Conservation (phyloP, 2,888 invertebrate genomes). For the Dynastes grantii region DNA sequence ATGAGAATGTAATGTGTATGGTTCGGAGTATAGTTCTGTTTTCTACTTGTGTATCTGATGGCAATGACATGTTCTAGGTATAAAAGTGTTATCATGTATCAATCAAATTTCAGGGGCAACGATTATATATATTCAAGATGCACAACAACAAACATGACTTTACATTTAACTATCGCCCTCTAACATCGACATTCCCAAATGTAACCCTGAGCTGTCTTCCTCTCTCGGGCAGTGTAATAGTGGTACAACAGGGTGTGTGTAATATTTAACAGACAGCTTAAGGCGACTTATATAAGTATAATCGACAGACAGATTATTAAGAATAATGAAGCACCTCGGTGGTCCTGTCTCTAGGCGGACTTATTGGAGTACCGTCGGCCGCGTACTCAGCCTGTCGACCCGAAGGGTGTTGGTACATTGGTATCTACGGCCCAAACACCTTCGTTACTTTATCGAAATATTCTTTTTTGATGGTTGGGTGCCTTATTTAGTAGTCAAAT, state of each 20-base stretch:
- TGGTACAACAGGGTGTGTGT: conserved; percentile 18
- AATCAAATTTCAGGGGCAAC: conserved; percentile 30
- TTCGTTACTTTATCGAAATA: conserved; percentile 56
- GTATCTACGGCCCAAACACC: conserved; percentile 74
- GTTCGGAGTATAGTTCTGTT: conserved; percentile 15
- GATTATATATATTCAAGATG: conserved; percentile 52
- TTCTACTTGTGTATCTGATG: conserved; percentile 10
- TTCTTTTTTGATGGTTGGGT: conserved; percentile 43
- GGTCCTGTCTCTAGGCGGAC: conserved; percentile 70
- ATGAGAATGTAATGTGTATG: conserved; percentile 20
- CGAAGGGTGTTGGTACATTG: conserved; percentile 77
- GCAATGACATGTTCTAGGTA: neutral
- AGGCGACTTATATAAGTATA: conserved; percentile 74
- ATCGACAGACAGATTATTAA: conserved; percentile 76
- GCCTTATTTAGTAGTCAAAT: conserved; percentile 5
- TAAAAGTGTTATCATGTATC: conserved; percentile 24
- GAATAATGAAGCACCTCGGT: conserved; percentile 70
- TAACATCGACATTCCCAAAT: conserved; percentile 61
- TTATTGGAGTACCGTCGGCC: conserved; percentile 70
- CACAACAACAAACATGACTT: conserved; percentile 55
- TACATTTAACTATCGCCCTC: conserved; percentile 58
- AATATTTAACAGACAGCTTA: conserved; percentile 50
- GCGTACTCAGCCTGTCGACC: conserved; percentile 71
- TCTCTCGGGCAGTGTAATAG: conserved; percentile 16
- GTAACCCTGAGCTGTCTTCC: conserved; percentile 49